Percentiles rank a stretch among this genome's conserved stretches.
Conservation (phyloP, 2,888 invertebrate species). For the Lamellibrachia satsuma region DNA sequence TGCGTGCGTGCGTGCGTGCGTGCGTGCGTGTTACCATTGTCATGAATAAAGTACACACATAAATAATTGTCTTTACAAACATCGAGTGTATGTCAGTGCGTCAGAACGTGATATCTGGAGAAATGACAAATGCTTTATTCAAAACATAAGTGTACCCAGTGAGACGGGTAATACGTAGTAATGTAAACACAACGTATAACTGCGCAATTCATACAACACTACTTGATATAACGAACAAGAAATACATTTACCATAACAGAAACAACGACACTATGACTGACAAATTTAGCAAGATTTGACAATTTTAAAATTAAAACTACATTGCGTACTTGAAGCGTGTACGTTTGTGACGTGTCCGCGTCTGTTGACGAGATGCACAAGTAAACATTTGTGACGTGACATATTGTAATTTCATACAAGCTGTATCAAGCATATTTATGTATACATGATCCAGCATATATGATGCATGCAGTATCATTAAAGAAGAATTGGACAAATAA, state of each 20-base stretch:
- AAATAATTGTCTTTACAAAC: no score
- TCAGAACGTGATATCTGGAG: background rate
- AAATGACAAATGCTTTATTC: background rate
- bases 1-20: background rate
- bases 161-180: no score
- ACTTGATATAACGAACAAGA: no score
- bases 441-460: background rate
- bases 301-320: background rate
- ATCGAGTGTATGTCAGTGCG: background rate
- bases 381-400: background rate
- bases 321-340: background rate
- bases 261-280: no score
- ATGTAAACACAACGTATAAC: no score
- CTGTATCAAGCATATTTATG: background rate
- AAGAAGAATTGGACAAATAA: background rate
- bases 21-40: background rate
- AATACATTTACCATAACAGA: no score
- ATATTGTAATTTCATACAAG: background rate
- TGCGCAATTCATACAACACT: no score
- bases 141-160: no score
- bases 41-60: no score
- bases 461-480: background rate
- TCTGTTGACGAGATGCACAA: no score
- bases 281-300: no score
- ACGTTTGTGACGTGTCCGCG: background rate